Evolutionary conservation across 1,140 invertebrate genomes (phyloP).

Genomic region (Maconellicoccus hirsutus): DNA sequence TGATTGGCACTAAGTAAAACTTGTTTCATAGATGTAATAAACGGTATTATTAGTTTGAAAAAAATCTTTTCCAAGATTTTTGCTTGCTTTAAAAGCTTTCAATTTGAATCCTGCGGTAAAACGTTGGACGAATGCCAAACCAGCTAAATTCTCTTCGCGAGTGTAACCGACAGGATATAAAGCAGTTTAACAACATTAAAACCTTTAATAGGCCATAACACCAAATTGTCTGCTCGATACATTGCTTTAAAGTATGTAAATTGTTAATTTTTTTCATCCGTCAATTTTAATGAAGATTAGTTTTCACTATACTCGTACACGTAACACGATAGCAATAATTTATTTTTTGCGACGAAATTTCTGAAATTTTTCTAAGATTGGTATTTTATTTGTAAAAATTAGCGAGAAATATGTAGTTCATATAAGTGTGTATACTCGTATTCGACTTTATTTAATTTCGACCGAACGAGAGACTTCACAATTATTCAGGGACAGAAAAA

Average conservation of each 20-base stretch:
- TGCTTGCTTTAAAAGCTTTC: background rate
- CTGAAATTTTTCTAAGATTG: too few species aligned
- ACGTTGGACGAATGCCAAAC: background rate
- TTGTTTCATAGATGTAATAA: background rate
- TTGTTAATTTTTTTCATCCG: background rate
- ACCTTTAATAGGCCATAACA: background rate
- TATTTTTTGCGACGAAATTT: too few species aligned
- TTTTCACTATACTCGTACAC: too few species aligned
- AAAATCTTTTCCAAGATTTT: background rate
- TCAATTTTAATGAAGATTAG: background rate
- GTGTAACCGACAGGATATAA: conserved; percentile 4
- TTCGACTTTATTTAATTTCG: too few species aligned
- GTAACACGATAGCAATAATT: too few species aligned
- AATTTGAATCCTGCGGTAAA: background rate
- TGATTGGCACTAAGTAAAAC: too few species aligned
- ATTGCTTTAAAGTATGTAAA: background rate
- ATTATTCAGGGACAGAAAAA: background rate
- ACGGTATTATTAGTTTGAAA: background rate
- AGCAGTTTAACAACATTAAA: conserved; percentile 5
- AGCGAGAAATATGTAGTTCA: too few species aligned
- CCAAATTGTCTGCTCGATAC: background rate
- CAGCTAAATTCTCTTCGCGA: background rate
- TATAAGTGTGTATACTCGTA: too few species aligned
- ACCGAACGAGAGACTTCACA: too few species aligned
- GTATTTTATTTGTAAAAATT: too few species aligned